Evolutionary conservation across 1,140 invertebrate species (phyloP).

Genomic region (Bombus pascuorum): DNA sequence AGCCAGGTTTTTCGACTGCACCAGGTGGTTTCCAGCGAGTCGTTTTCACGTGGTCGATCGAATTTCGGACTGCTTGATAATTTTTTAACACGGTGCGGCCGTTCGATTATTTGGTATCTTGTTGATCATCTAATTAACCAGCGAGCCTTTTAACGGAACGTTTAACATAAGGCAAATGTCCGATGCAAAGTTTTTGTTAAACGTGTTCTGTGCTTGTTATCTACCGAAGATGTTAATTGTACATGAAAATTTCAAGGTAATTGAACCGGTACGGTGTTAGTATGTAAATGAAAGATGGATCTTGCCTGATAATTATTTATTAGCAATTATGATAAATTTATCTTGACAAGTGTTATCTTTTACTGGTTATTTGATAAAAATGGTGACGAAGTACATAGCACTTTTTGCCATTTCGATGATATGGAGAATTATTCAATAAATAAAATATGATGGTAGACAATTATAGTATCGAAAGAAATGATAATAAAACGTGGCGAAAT

Average conservation of each 20-base stretch:
- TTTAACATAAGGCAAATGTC: neutral
- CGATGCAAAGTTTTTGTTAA: neutral
- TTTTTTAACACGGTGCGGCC: neutral
- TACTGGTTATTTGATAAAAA: neutral
- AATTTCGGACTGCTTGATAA: neutral
- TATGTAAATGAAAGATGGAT: neutral
- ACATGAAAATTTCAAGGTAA: neutral
- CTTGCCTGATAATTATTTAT: neutral
- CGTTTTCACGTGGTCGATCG: too few species aligned
- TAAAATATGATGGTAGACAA: neutral
- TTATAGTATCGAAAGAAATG: too few species aligned
- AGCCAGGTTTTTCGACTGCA: constrained; percentile 10
- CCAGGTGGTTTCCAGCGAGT: constrained; percentile 1
- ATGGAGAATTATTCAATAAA: too few species aligned
- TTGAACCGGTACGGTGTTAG: neutral
- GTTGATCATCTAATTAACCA: neutral
- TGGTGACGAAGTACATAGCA: neutral
- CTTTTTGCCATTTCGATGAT: too few species aligned
- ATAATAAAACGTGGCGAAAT: neutral
- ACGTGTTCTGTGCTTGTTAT: neutral
- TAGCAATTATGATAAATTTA: neutral
- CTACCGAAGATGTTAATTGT: neutral
- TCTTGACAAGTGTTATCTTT: neutral
- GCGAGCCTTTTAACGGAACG: neutral
- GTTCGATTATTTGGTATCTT: neutral